A percentile compares a stretch with the other conserved stretches of the same genome.
Evolutionary conservation across 2,888 invertebrate genomes (phyloP).

Genomic region (Uropetala carovei): DNA sequence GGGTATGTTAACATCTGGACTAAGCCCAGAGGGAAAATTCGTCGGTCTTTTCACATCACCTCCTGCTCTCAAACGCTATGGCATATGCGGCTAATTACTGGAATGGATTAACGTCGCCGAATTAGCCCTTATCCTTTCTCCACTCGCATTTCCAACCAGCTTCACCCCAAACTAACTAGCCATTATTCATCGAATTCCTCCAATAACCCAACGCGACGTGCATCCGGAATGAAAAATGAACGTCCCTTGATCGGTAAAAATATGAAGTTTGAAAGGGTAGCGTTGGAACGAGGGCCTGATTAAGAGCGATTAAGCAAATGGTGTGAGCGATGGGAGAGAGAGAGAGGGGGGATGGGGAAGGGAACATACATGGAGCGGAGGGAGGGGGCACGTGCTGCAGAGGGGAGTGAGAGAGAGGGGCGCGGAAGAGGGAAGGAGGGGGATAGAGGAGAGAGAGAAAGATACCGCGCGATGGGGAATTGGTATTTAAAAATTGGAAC

Average conservation of each 20-base stretch:
- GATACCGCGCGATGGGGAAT: conserved; percentile 38
- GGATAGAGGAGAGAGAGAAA: neutral
- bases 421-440: neutral
- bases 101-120: conserved; percentile 1
- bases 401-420: neutral
- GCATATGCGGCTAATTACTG: conserved; percentile 13
- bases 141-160: neutral
- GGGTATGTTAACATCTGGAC: too few relatives aligned
- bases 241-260: conserved; percentile 37
- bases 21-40: too few relatives aligned
- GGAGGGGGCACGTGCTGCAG: neutral
- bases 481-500: conserved; percentile 32
- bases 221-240: conserved; percentile 37
- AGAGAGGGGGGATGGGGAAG: neutral
- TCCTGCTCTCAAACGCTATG: too few relatives aligned
- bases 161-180: conserved; percentile 42
- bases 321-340: neutral
- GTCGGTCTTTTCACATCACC: too few relatives aligned
- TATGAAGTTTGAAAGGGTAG: conserved; percentile 1
- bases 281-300: conserved; percentile 21
- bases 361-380: neutral
- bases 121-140: conserved; percentile 6
- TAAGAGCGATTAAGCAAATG: conserved; percentile 6
- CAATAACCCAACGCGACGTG: conserved; percentile 32
- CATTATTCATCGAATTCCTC: conserved; percentile 23